Percentiles rank a stretch among this genome's conserved stretches.
phyloP scores from a whole-genome alignment of 2,113 vertebrate species.

The Catharus fuscescens region DNA sequence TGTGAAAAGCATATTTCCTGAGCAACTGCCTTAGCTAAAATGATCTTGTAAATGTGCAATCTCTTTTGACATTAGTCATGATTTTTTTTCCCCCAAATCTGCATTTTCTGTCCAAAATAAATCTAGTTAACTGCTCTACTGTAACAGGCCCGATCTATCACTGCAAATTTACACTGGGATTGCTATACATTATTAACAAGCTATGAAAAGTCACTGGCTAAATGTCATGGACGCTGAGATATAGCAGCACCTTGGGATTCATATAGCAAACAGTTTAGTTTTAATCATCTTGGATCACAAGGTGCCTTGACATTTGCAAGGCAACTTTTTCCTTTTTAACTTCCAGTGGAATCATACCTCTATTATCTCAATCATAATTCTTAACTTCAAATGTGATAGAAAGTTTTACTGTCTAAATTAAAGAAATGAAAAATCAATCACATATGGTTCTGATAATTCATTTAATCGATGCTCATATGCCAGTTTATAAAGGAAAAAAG shows the following conservation, averaged over 20 bases:
- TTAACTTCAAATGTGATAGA: constrained; percentile 63
- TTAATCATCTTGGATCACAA: constrained; percentile 79
- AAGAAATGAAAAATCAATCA: constrained; percentile 66
- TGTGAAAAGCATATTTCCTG: neutral
- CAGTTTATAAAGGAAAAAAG: neutral
- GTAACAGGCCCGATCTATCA: constrained; percentile 67
- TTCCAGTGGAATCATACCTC: constrained; percentile 64
- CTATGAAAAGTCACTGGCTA: constrained; percentile 79
- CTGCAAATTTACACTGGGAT: constrained; percentile 75
- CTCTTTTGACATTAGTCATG: constrained; percentile 55
- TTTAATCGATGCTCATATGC: constrained; percentile 58
- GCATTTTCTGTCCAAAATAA: constrained; percentile 73
- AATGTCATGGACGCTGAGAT: constrained; percentile 77
- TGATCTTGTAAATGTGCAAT: neutral
- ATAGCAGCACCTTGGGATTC: constrained; percentile 76
- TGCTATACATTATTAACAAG: constrained; percentile 83
- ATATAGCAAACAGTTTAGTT: constrained; percentile 81
- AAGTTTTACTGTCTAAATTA: constrained; percentile 75
- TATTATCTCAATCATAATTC: constrained; percentile 75
- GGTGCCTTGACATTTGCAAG: constrained; percentile 78
- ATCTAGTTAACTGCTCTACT: constrained; percentile 75
- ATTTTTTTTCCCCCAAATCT: constrained; percentile 61
- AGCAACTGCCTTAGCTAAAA: neutral
- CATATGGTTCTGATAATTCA: constrained; percentile 54
- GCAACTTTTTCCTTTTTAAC: constrained; percentile 72